A percentile compares a stretch with the other conserved stretches of the same genome.
Evolutionary conservation across 1,140 invertebrate genomes (phyloP).

Genomic region (Drosophila teissieri): DNA sequence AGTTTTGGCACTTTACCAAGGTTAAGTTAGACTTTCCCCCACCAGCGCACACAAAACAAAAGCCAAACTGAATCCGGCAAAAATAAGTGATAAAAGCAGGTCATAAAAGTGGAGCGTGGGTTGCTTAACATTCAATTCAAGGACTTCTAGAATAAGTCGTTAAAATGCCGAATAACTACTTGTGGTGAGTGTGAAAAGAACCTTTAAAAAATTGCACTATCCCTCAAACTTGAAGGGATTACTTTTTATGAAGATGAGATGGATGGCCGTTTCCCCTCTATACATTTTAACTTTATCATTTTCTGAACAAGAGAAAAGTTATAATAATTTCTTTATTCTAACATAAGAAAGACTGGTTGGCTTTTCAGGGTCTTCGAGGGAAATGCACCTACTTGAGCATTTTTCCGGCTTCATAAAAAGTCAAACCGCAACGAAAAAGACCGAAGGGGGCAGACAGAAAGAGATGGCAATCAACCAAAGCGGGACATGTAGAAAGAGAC

Average conservation of each 20-base stretch:
- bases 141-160: constrained; percentile 23
- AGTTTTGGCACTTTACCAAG: constrained; percentile 71
- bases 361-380: constrained; percentile 20
- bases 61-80: constrained; percentile 21
- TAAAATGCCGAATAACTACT: constrained; percentile 14
- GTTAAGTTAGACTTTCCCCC: constrained; percentile 56
- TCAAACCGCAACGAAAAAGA: neutral
- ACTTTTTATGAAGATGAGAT: neutral
- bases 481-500: constrained; percentile 4
- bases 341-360: neutral
- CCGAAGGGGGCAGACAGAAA: neutral
- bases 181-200: constrained; percentile 6
- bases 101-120: constrained; percentile 3
- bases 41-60: constrained; percentile 11
- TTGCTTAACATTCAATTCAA: constrained; percentile 32
- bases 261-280: neutral
- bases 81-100: constrained; percentile 26
- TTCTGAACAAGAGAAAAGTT: no score
- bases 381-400: neutral
- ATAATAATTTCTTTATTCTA: neutral
- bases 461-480: neutral
- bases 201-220: neutral
- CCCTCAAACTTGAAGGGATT: neutral
- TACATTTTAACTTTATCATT: neutral
- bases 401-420: constrained; percentile 7